Conservation (phyloP, 2,888 invertebrate species). For the Volucella bombylans region DNA sequence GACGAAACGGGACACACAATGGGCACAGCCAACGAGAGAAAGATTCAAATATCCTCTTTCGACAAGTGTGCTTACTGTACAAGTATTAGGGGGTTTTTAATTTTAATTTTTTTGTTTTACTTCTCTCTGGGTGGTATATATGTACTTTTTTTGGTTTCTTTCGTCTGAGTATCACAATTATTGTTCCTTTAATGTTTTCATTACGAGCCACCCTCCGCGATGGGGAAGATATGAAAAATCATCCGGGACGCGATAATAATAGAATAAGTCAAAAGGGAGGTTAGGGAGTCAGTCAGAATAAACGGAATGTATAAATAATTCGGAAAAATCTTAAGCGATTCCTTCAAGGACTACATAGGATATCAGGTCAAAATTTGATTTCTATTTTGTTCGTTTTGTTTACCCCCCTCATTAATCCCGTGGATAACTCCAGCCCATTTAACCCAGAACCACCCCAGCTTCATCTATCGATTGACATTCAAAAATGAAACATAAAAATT, state of each 20-base stretch:
- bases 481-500: constrained; percentile 26
- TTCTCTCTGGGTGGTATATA: constrained; percentile 8
- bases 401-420: constrained; percentile 2
- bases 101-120: neutral
- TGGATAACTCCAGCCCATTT: neutral
- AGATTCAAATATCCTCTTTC: constrained; percentile 28
- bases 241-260: constrained; percentile 33
- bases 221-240: constrained; percentile 13
- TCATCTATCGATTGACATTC: constrained; percentile 47
- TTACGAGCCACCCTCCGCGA: neutral
- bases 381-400: constrained; percentile 32
- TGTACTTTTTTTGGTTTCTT: constrained; percentile 24
- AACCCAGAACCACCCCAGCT: constrained; percentile 4
- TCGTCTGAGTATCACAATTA: neutral
- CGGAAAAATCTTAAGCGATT: neutral
- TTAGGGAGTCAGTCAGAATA: neutral
- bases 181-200: constrained; percentile 23
- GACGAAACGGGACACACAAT: constrained; percentile 19
- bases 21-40: constrained; percentile 5
- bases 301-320: constrained; percentile 25
- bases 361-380: constrained; percentile 1
- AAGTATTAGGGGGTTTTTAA: neutral
- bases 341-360: constrained; percentile 9
- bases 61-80: neutral
- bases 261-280: neutral